These are phyloP conservation scores for Panurus biarmicus DNA, from an alignment of 2,113 vertebrate species.

Conservation along the genomic window DNA sequence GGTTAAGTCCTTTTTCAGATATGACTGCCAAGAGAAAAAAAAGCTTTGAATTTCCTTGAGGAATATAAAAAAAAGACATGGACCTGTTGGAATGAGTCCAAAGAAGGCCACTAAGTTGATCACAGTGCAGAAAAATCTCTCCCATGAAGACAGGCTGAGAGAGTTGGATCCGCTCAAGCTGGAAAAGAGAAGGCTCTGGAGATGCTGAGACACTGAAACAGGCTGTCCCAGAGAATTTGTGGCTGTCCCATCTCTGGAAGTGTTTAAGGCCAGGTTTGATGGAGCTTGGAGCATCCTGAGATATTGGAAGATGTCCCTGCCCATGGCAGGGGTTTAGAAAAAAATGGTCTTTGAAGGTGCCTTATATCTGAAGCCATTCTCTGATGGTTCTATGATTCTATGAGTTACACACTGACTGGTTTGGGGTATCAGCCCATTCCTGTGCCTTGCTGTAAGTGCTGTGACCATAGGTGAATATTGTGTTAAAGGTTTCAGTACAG, in stretches of 20 bases:
- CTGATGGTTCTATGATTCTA: neutral
- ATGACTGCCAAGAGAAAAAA: neutral
- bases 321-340: neutral
- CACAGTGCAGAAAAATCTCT: neutral
- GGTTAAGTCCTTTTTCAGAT: neutral
- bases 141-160: neutral
- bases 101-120: neutral
- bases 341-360: neutral
- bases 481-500: neutral
- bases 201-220: neutral
- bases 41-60: neutral
- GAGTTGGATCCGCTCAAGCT: neutral
- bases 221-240: neutral
- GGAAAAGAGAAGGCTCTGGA: neutral
- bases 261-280: neutral
- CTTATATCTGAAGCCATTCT: neutral
- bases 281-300: neutral
- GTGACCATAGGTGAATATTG: neutral
- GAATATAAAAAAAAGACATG: neutral
- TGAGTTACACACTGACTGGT: neutral
- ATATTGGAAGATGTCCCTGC: neutral
- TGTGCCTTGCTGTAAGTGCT: neutral
- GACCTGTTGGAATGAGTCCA: accelerated
- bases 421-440: neutral
- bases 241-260: neutral